These are phyloP conservation scores for Anisognathus igniventris DNA, from an alignment of 2,797 vertebrate species.

Conservation along the genomic window DNA sequence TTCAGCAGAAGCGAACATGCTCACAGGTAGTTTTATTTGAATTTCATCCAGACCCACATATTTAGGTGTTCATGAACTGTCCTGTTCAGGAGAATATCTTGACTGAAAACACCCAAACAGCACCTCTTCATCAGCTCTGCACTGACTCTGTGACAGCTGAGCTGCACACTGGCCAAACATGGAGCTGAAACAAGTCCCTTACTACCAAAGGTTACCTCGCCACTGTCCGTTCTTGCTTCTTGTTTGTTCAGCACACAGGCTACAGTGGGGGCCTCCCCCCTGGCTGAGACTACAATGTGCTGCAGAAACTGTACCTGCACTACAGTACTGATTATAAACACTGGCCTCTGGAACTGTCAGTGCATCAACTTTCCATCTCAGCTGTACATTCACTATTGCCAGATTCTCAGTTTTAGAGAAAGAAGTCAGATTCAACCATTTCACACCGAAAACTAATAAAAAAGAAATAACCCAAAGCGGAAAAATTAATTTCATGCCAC, in stretches of 20 bases:
- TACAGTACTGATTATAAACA: neutral
- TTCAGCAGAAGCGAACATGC: neutral
- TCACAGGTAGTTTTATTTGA: neutral
- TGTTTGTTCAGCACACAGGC: neutral
- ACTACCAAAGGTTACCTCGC: rapidly evolving
- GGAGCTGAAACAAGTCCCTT: neutral
- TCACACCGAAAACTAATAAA: constrained; percentile 6
- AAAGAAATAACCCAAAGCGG: neutral
- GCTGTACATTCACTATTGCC: neutral
- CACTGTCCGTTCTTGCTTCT: neutral
- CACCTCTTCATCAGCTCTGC: neutral
- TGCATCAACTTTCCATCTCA: neutral
- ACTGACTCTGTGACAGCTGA: neutral
- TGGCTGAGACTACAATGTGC: neutral
- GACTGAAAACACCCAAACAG: neutral
- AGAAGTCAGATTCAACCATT: neutral
- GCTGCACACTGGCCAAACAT: neutral
- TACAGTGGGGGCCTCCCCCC: neutral
- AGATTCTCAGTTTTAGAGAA: neutral
- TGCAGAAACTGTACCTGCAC: neutral
- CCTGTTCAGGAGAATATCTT: neutral
- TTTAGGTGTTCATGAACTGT: neutral
- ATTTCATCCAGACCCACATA: neutral
- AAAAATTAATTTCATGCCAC: constrained; percentile 37
- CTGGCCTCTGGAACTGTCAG: neutral